Base-by-base conservation (phyloP, 2,113 vertebrate species). In the Tachysurus fulvidraco region DNA sequence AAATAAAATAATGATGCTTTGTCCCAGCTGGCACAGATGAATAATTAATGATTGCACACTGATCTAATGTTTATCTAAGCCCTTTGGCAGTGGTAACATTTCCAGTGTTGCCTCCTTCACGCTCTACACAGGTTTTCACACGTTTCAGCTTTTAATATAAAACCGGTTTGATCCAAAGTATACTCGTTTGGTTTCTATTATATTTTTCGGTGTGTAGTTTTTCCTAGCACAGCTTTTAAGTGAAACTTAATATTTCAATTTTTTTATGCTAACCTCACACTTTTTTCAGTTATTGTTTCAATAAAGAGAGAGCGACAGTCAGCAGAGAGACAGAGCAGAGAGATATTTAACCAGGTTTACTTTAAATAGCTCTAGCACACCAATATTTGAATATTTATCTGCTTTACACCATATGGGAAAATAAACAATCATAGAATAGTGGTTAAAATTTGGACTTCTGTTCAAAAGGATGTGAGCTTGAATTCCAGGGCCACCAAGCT, bases 261-360 rank as follows among this genome's bases (percentile, higher is more conserved):
- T 83, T 67, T 87, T 19, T 11, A 6, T 77, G 83, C 80, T 16
- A 21, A 30, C 55, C 67, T 46, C 41, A 74, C 23, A 55, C 77
- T 64, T 52, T 52, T 78, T 86, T 36, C 50, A 79, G 62, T 73
- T 81, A 64, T 84, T 89, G 55, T 84, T 89, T 78, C 28, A 85
- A 57, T 67, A 57, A 65, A 83, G 19, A 52, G 76, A 64, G 59
- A 82, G 44, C 41, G 81, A 54, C 25, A 54, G 84, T 88, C 84
- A 83, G 84, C 80, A 81, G 21, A 52, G 79, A 76, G 60, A 36
- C 46, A 83, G 50, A n/a, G n/a, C n/a, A n/a, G n/a, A n/a, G n/a
- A n/a, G 86, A 62, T 80, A 60, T 73, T 85, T 55, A 85, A 36
- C 79, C 65, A 69, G 64, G 74, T 84, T 67, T 50, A 46, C 50